Conservation (phyloP, 1,140 invertebrate species). For the Geopemphigus sp. region DNA sequence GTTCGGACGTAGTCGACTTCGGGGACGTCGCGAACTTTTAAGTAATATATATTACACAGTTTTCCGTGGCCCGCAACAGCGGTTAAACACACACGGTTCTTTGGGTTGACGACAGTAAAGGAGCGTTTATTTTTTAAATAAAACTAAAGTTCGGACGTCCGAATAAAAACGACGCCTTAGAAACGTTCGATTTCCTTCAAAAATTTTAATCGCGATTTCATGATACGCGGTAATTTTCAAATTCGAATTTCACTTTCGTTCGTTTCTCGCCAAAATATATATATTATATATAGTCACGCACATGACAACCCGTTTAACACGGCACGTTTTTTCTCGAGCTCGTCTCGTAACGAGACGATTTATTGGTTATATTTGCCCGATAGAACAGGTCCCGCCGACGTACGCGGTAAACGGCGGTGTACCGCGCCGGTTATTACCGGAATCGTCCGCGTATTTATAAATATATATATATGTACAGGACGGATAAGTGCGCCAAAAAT, state of each 20-base stretch:
- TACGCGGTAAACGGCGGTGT: too few species aligned
- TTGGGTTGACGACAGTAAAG: not conserved
- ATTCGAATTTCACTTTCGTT: conserved; percentile 8
- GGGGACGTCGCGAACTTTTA: not conserved
- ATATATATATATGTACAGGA: too few species aligned
- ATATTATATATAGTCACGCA: too few species aligned
- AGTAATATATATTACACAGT: too few species aligned
- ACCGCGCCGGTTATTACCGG: too few species aligned
- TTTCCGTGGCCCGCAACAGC: too few species aligned
- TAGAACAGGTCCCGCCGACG: too few species aligned
- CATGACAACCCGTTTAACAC: conserved; percentile 26
- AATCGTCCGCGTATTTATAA: not conserved
- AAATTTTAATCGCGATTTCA: not conserved
- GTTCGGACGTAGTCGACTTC: not conserved
- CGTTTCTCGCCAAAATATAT: not conserved
- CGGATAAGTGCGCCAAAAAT: too few species aligned
- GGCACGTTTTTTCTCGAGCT: too few species aligned
- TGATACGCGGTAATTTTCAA: not conserved
- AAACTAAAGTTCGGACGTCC: not conserved
- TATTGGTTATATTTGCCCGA: too few species aligned
- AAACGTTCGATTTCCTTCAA: not conserved
- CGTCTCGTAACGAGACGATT: too few species aligned
- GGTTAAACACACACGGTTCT: conserved; percentile 17
- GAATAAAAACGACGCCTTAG: not conserved
- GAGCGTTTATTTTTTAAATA: not conserved